Evolutionary conservation across 2,113 vertebrate genomes (phyloP), one percentile per base, ranked within the genome.

Genomic region (Sialia sialis): DNA sequence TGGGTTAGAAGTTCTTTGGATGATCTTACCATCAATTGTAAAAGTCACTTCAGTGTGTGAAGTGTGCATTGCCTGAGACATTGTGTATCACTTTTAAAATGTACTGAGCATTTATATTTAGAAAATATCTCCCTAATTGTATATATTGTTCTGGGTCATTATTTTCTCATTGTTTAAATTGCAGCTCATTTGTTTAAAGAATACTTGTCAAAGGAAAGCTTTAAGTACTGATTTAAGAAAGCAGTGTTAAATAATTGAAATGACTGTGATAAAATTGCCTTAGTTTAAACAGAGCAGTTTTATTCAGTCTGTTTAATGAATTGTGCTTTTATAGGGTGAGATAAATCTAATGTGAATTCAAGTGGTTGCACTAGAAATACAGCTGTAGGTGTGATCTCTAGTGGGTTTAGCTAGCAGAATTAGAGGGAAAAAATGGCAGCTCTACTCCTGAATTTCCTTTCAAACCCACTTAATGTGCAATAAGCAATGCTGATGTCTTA

Each of bases 221-320:
- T 97, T 97, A 97, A 97, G 92, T 98, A 98, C 96, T 98, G 97
- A 97, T 98, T 97, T 98, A 96, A 98, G 97, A 98, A 98, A 98
- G 97, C 96, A 97, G 94, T 97, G 89, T 97, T 98, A 97, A 98
- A 98, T 98, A 98, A 98, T 98, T 98, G 96, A 98, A 97, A 94
- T 97, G 98, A 98, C 98, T 97, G 97, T 98, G 98, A 98, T 98
- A 98, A 98, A 98, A 98, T 97, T 98, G 97, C 97, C 97, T 97
- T 98, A 93, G 97, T 98, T 98, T 98, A 98, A 98, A 98, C 96
- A 98, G 97, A 98, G 97, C 97, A 97, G 97, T 97, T 97, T 98
- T 98, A 97, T 98, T 98, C 97, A 97, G 96, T 98, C 97, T 98
- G 95, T 98, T 98, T 98, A 98, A 98, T 98, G 98, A 98, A 98